phyloP scores from a whole-genome alignment of 2,888 invertebrate genomes.

The Buathra laborator region DNA sequence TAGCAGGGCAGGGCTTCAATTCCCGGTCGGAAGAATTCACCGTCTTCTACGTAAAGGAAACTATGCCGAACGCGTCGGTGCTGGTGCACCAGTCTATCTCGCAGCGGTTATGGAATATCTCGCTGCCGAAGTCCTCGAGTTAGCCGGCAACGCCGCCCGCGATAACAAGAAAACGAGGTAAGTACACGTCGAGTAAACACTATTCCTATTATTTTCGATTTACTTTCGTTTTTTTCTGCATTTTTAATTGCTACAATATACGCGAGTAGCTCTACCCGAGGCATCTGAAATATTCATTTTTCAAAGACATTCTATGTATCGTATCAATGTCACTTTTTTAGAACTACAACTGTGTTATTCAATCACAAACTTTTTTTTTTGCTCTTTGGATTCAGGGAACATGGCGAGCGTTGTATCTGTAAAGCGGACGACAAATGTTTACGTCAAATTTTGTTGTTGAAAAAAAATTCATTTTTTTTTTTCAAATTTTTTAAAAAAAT shows the following conservation, averaged over 20 bases:
- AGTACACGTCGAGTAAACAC: conserved; percentile 58
- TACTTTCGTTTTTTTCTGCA: background rate
- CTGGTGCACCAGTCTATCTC: conserved; percentile 87
- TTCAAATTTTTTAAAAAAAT: background rate
- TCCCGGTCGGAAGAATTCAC: conserved; percentile 87
- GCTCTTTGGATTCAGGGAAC: too few relatives aligned
- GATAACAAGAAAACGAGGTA: conserved; percentile 89
- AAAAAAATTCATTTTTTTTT: background rate
- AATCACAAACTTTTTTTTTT: too few relatives aligned
- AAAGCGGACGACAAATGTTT: background rate
- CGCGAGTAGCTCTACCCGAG: too few relatives aligned
- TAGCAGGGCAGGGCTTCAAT: conserved; percentile 86
- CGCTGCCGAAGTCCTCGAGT: conserved; percentile 89
- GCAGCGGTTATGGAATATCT: conserved; percentile 89
- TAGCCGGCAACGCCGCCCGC: conserved; percentile 88
- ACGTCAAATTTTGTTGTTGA: background rate
- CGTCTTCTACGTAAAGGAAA: conserved; percentile 88
- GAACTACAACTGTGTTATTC: background rate
- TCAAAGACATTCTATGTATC: too few relatives aligned
- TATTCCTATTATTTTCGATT: background rate
- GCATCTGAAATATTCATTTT: too few relatives aligned
- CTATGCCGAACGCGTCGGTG: conserved; percentile 87
- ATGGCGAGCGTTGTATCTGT: too few relatives aligned
- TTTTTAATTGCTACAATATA: background rate
- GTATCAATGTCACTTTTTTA: too few relatives aligned